Evolutionary conservation across 1,140 invertebrate species (phyloP).

Genomic region (Cydia amplana): DNA sequence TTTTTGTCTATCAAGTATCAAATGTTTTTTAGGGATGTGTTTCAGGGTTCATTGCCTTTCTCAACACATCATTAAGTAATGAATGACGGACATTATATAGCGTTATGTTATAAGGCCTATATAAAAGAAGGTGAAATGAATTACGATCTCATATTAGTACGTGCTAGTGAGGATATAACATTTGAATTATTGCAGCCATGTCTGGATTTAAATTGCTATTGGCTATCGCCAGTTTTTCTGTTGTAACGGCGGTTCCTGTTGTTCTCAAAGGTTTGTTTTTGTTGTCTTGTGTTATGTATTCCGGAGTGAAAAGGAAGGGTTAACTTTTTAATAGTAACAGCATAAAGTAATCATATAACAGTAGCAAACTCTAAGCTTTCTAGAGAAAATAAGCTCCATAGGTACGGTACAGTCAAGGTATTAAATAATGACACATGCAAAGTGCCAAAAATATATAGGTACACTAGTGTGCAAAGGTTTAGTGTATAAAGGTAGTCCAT

Average conservation of each 20-base stretch:
- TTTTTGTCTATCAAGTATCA: not conserved
- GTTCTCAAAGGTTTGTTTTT: constrained; percentile 38
- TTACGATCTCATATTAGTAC: constrained; percentile 33
- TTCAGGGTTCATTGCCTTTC: constrained; percentile 18
- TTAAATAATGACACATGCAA: no score
- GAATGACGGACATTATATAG: constrained; percentile 35
- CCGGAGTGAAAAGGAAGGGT: no score
- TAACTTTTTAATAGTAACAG: no score
- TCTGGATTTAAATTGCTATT: constrained; percentile 1
- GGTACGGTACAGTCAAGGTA: no score
- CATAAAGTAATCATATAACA: no score
- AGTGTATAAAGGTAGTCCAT: no score
- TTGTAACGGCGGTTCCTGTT: constrained; percentile 22
- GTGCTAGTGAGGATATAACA: not conserved
- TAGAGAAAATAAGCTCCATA: no score
- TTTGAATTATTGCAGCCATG: constrained; percentile 7
- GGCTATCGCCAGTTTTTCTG: not conserved
- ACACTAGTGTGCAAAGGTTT: no score
- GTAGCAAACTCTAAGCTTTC: no score
- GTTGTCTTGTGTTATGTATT: constrained; percentile 3
- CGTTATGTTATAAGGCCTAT: constrained; percentile 37
- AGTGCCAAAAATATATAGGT: no score
- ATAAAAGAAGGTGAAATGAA: constrained; percentile 34
- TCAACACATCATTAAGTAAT: not conserved
- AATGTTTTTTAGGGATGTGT: not conserved